A percentile compares a stretch with the other conserved stretches of the same genome.
These are phyloP conservation scores for Octonoba sinensis DNA, from an alignment of 2,888 invertebrate genomes.

Conservation along the genomic window DNA sequence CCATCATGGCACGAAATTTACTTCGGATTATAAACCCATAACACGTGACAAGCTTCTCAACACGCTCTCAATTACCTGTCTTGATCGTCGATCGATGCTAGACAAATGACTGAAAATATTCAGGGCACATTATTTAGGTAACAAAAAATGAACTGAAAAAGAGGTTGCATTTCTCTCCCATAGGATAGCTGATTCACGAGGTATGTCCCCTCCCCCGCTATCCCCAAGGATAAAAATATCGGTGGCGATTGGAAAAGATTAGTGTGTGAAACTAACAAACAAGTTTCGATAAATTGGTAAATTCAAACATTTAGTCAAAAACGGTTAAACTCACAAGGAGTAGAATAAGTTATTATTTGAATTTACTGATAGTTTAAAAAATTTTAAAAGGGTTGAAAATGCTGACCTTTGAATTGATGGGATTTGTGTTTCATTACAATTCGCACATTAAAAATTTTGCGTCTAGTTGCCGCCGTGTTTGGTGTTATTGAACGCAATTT, in stretches of 20 bases:
- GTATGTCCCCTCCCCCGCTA: neutral
- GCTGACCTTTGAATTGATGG: no score
- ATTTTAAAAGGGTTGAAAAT: no score
- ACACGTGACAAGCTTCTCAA: neutral
- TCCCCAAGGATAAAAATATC: neutral
- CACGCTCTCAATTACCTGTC: constrained; percentile 10
- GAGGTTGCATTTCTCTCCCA: neutral
- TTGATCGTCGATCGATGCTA: constrained; percentile 6
- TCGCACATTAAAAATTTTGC: no score
- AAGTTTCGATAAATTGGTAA: neutral
- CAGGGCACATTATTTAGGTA: neutral
- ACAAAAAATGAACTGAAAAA: neutral
- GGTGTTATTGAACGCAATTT: no score
- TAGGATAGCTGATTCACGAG: neutral
- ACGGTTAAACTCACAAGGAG: neutral
- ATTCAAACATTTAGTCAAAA: neutral
- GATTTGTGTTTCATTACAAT: no score
- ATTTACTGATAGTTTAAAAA: no score
- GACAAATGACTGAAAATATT: constrained; percentile 18
- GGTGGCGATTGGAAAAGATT: neutral
- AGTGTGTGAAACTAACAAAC: neutral
- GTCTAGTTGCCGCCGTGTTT: no score
- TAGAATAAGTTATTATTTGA: no score
- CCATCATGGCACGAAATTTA: neutral
- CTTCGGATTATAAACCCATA: neutral